Base-by-base conservation (phyloP, 2,888 invertebrate species). In the Drosophila affinis region DNA sequence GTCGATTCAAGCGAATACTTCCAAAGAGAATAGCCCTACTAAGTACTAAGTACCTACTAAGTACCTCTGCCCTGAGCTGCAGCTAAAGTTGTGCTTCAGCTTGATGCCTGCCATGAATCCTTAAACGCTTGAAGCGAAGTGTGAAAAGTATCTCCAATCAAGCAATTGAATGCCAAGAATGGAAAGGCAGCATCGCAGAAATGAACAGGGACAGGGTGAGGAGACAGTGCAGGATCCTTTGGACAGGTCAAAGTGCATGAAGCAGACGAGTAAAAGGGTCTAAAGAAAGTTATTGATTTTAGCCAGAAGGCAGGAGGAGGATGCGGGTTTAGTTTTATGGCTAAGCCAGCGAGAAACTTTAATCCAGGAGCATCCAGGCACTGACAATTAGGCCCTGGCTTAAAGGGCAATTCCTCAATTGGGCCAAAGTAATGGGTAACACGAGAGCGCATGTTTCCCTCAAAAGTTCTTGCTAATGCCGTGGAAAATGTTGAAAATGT, bases 401-500 rank as follows among this genome's bases (percentile, higher is more conserved):
- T 61, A 53, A 65, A 61, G 65, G 54, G 21, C 14, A 64, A 75
- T 51, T 6, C 24, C 57, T 49, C 59, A 72, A 72, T 72, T 72
- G 71, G 59, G 58, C 51, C 72, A 59, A 63, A 47, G 59, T 64
- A 72, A 54, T 65, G 79, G 69, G 55, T 76, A 81, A 73, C 76
- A 64, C 71, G 52, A 24, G 45, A 65, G 71, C 21, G 70, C 76
- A 78, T 64, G 54, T 62, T 69, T 60, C 60, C 61, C 59, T 62
- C 62, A 70, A 70, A 78, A 71, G 62, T 73, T 62, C 55, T 18
- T 21, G 21, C 47, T 52, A 46, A 24, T 60, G n/a, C 53, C 46
- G 21, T 2, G 45, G 54, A 47, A 62, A 49, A 72, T 48, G 72
- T 48, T 45, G 62, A 62, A 67, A 76, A 72, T 74, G 17, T 69